Evolutionary conservation across 2,888 invertebrate species (phyloP).

Genomic region (Pristionchus japonicus): DNA sequence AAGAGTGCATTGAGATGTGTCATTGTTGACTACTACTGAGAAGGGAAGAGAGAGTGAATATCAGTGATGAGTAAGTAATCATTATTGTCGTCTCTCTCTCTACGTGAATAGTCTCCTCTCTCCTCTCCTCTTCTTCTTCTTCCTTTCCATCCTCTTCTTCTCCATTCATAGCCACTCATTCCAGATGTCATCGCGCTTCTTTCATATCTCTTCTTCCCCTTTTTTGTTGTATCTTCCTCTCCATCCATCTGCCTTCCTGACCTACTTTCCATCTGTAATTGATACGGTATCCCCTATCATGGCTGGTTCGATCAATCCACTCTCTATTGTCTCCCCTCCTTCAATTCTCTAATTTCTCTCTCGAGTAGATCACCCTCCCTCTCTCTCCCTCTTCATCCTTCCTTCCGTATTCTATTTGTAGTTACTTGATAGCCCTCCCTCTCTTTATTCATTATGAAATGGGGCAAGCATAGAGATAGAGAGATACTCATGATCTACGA

Average conservation of each 20-base stretch:
- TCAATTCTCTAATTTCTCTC: slow-evolving; percentile 8
- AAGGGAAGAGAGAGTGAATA: background rate
- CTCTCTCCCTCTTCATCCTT: background rate
- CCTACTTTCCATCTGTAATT: slow-evolving; percentile 30
- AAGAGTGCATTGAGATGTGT: background rate
- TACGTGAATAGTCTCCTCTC: background rate
- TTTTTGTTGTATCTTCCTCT: slow-evolving; percentile 5
- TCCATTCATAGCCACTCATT: slow-evolving; percentile 35
- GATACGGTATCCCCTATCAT: slow-evolving; percentile 18
- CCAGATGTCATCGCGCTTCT: slow-evolving; percentile 22
- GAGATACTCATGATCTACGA: slow-evolving; percentile 10
- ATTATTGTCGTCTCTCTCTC: slow-evolving; percentile 35
- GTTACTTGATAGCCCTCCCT: slow-evolving; percentile 6
- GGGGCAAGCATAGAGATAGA: slow-evolving; percentile 25
- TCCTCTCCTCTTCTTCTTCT: background rate
- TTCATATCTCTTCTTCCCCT: slow-evolving; percentile 27
- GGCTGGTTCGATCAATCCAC: background rate
- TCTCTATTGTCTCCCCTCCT: background rate
- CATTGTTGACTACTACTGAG: background rate
- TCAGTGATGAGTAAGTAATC: background rate
- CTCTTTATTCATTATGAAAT: slow-evolving; percentile 37
- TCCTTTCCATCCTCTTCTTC: slow-evolving; percentile 24
- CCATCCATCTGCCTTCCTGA: background rate
- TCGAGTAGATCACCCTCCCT: background rate
- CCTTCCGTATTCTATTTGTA: slow-evolving; percentile 26